phyloP scores from a whole-genome alignment of 2,888 invertebrate species.

The Villa cingulata region DNA sequence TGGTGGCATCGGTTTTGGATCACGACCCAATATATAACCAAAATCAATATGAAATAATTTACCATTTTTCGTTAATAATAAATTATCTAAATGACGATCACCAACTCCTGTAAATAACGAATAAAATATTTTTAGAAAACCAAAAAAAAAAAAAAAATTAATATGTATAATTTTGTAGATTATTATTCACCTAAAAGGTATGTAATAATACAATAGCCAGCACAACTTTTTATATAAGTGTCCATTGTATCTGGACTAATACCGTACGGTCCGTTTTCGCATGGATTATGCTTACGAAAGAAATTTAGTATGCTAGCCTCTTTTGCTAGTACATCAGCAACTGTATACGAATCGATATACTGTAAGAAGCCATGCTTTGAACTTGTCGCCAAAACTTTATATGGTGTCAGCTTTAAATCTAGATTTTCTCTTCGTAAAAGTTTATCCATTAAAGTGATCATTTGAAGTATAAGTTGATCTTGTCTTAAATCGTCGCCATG shows the following conservation, averaged over 20 bases:
- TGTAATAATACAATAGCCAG: conserved; percentile 97
- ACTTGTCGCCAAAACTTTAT: conserved; percentile 88
- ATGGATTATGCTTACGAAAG: conserved; percentile 80
- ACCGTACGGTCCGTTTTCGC: conserved; percentile 76
- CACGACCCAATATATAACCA: conserved; percentile 88
- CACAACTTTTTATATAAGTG: conserved; percentile 88
- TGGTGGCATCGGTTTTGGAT: conserved; percentile 97
- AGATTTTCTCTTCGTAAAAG: conserved; percentile 85
- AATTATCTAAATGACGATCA: conserved; percentile 93
- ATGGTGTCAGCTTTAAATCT: conserved; percentile 91
- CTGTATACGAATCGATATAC: conserved; percentile 83
- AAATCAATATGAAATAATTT: conserved; percentile 96
- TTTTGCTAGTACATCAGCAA: conserved; percentile 77
- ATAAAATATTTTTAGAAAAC: not conserved
- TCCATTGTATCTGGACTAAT: conserved; percentile 93
- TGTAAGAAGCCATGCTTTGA: conserved; percentile 94
- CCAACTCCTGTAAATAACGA: conserved; percentile 64
- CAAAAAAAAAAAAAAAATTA: not conserved
- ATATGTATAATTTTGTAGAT: not conserved
- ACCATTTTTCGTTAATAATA: conserved; percentile 79
- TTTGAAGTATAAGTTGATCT: conserved; percentile 94
- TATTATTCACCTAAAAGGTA: conserved; percentile 58
- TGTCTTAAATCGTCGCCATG: conserved; percentile 95
- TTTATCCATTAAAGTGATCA: conserved; percentile 97
- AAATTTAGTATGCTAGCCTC: conserved; percentile 89